Evolutionary conservation across 2,797 vertebrate genomes (phyloP).

Genomic region (Molossus molossus): DNA sequence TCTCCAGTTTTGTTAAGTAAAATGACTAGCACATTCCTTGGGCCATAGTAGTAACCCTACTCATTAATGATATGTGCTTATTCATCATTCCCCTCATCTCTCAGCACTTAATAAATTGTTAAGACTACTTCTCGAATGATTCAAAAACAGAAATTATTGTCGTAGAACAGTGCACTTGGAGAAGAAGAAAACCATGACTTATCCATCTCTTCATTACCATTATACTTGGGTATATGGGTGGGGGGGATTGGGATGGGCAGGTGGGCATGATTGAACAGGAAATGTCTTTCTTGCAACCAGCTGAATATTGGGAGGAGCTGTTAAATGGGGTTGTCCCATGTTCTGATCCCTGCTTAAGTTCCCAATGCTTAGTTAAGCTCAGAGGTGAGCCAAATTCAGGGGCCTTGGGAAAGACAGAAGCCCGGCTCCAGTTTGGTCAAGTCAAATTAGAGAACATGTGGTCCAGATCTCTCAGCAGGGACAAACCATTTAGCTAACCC

Average conservation of each 20-base stretch:
- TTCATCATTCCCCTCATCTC: background rate
- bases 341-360: background rate
- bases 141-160: background rate
- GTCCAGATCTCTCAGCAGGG: background rate
- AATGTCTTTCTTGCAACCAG: background rate
- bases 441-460: background rate
- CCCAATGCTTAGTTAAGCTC: background rate
- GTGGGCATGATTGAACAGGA: background rate
- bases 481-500: background rate
- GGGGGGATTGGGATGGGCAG: background rate
- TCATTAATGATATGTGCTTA: background rate
- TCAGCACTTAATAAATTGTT: slow-evolving; percentile 33
- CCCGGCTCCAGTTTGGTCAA: background rate
- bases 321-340: background rate
- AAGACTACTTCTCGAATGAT: background rate
- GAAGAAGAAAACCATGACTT: background rate
- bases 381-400: background rate
- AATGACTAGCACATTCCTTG: background rate
- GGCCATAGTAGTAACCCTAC: background rate
- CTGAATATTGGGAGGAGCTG: background rate
- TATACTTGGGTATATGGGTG: background rate
- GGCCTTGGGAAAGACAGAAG: background rate
- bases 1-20: background rate
- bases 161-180: background rate
- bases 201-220: background rate